Evolutionary conservation across 2,888 invertebrate species (phyloP).

Genomic region (Lottia gigantea): DNA sequence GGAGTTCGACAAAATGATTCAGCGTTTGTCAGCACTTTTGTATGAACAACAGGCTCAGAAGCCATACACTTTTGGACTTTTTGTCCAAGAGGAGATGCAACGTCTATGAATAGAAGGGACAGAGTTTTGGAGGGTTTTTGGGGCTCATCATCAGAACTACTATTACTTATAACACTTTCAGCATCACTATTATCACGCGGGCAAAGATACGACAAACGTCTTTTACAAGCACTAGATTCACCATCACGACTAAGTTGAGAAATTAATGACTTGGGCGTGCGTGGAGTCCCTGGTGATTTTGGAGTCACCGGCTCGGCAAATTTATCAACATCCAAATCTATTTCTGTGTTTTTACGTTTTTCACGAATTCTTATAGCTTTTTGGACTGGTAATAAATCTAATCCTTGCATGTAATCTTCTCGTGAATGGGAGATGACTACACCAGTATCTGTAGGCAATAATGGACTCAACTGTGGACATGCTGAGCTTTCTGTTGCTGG

Average conservation of each 20-base stretch:
- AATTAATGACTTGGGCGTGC: constrained; percentile 59
- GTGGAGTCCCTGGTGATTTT: constrained; percentile 50
- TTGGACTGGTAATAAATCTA: constrained; percentile 47
- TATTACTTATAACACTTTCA: constrained; percentile 35
- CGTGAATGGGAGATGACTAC: constrained; percentile 19
- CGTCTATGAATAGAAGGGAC: constrained; percentile 52
- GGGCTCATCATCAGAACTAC: constrained; percentile 27
- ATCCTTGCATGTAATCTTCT: constrained; percentile 31
- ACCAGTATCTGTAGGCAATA: constrained; percentile 10
- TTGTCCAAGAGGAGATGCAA: constrained; percentile 56
- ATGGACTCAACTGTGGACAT: constrained; percentile 8
- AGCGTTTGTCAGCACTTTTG: constrained; percentile 40
- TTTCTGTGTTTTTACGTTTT: constrained; percentile 38
- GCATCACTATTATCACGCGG: constrained; percentile 32
- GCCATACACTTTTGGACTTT: constrained; percentile 55
- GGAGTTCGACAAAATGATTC: constrained; percentile 56
- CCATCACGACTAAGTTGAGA: constrained; percentile 59
- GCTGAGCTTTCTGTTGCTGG: constrained; percentile 6
- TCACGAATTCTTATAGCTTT: constrained; percentile 45
- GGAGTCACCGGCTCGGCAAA: constrained; percentile 40
- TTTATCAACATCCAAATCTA: constrained; percentile 50
- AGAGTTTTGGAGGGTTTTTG: constrained; percentile 28
- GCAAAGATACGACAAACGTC: constrained; percentile 24
- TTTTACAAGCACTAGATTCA: constrained; percentile 21
- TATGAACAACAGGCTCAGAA: constrained; percentile 37